Conservation (phyloP, 2,797 vertebrate genomes). For the Morus bassanus region DNA sequence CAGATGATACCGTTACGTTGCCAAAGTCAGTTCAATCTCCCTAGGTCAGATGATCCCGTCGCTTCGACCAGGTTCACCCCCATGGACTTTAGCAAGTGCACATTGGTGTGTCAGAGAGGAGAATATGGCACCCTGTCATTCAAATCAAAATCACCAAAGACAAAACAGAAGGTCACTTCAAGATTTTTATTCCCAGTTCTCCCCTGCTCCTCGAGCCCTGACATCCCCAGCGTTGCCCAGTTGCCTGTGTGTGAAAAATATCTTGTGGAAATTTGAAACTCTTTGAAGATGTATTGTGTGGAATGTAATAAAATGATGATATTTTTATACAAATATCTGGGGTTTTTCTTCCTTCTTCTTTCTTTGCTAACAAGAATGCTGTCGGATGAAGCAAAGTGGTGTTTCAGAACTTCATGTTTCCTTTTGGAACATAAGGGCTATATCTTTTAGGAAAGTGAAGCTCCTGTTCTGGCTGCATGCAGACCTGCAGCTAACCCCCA, state of each 20-base stretch:
- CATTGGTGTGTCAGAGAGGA: constrained; percentile 13
- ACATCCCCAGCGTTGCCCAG: constrained; percentile 75
- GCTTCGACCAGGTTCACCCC: neutral
- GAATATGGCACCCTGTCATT: constrained; percentile 59
- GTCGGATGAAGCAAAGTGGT: constrained; percentile 30
- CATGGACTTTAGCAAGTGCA: neutral
- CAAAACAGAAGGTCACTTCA: constrained; percentile 62
- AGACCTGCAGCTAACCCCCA: neutral
- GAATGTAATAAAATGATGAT: constrained; percentile 96
- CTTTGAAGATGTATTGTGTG: constrained; percentile 90
- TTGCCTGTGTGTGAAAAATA: constrained; percentile 84
- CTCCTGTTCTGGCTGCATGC: neutral
- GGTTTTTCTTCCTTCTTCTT: constrained; percentile 66
- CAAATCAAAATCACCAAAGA: constrained; percentile 76
- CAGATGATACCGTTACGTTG: neutral
- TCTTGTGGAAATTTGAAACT: constrained; percentile 89
- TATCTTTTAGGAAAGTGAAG: constrained; percentile 6
- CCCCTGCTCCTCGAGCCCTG: constrained; percentile 61
- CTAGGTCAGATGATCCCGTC: neutral
- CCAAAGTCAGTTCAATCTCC: constrained; percentile 12
- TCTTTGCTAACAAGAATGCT: constrained; percentile 49
- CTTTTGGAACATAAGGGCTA: constrained; percentile 30
- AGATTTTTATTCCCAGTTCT: constrained; percentile 73
- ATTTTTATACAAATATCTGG: constrained; percentile 93
- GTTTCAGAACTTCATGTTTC: constrained; percentile 18